Conservation (phyloP, 2,888 invertebrate species). For the Drosophila mimetica region DNA sequence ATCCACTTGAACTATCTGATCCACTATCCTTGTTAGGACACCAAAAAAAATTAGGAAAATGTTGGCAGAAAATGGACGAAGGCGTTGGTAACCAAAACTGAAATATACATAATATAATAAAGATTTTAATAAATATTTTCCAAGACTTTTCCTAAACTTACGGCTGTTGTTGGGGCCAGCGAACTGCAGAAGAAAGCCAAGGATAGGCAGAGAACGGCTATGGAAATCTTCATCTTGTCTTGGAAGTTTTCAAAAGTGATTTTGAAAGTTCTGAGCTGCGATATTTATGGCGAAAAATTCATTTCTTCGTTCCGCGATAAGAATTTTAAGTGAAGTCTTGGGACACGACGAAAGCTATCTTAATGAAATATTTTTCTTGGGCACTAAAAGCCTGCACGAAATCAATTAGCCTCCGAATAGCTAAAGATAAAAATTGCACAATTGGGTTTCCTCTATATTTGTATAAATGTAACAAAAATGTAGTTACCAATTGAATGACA, state of each 20-base stretch:
- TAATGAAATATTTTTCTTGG: too few relatives aligned
- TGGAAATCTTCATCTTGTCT: conserved; percentile 1
- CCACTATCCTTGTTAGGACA: neutral
- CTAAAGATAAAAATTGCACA: too few relatives aligned
- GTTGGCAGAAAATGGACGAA: neutral
- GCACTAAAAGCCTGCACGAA: too few relatives aligned
- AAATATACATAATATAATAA: neutral
- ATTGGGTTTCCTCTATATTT: too few relatives aligned
- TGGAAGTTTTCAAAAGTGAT: neutral
- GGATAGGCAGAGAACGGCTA: neutral
- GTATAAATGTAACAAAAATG: too few relatives aligned
- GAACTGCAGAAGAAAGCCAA: neutral
- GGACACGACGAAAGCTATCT: too few relatives aligned
- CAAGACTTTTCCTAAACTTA: neutral
- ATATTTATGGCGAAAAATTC: neutral
- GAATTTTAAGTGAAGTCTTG: neutral
- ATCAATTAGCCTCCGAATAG: too few relatives aligned
- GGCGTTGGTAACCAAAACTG: neutral
- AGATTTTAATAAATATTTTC: neutral
- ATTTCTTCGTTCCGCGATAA: neutral
- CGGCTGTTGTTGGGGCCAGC: neutral
- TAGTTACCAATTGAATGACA: too few relatives aligned
- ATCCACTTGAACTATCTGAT: neutral
- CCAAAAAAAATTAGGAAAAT: neutral
- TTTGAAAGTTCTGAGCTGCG: neutral